Conservation (phyloP, 2,888 invertebrate genomes). For the Trachelus stipa region DNA sequence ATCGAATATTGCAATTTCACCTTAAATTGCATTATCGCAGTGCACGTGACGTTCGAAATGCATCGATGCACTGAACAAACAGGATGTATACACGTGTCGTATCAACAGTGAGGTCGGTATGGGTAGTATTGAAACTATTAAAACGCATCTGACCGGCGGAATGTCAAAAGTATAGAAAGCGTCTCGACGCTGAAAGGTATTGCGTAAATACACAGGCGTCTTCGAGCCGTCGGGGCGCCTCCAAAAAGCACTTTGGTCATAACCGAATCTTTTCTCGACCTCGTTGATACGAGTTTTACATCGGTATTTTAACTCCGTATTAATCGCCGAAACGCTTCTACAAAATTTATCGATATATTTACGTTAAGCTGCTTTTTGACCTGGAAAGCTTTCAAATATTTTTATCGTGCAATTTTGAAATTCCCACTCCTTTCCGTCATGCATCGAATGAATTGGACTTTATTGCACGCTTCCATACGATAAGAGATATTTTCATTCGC, state of each 20-base stretch:
- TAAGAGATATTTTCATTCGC: not conserved
- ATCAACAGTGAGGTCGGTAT: not conserved
- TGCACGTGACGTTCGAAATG: not conserved
- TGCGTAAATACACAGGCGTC: slow-evolving; percentile 3
- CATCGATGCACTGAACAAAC: not conserved
- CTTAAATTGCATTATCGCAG: not conserved
- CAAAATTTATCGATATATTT: not conserved
- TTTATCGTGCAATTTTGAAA: not conserved
- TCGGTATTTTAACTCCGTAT: not conserved
- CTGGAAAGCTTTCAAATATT: not conserved
- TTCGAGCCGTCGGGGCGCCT: not conserved
- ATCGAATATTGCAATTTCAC: not conserved
- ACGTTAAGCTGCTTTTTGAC: not conserved
- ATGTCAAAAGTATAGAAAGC: not conserved
- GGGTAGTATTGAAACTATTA: not conserved
- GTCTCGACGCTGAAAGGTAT: not conserved
- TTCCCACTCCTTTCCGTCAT: not conserved
- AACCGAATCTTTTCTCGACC: not conserved
- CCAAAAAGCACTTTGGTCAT: not conserved
- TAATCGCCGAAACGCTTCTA: not conserved
- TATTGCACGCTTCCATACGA: not conserved
- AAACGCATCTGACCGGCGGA: not conserved
- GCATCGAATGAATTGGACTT: not conserved
- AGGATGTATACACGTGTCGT: not conserved
- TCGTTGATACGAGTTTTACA: not conserved